These are phyloP conservation scores for Erebia palarica DNA, from an alignment of 2,888 invertebrate genomes.

Conservation along the genomic window DNA sequence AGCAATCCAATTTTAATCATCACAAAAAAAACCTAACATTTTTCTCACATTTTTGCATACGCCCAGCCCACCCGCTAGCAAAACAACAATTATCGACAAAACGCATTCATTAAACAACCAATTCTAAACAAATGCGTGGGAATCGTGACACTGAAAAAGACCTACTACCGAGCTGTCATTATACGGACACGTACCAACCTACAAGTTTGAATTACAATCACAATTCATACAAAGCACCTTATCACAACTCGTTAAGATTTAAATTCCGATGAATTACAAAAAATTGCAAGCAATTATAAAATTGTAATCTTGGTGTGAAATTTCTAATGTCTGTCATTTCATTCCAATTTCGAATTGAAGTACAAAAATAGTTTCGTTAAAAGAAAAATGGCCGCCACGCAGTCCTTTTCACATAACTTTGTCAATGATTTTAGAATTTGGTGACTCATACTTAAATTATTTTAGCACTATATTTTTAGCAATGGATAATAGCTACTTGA, in stretches of 20 bases:
- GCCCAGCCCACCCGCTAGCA: slow-evolving; percentile 37
- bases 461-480: not conserved
- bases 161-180: slow-evolving; percentile 44
- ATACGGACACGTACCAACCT: slow-evolving; percentile 39
- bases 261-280: not conserved
- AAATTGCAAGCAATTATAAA: not conserved
- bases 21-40: not conserved
- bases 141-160: slow-evolving; percentile 36
- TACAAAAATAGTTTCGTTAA: not conserved
- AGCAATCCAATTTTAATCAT: not conserved
- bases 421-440: not conserved
- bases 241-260: not conserved
- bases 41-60: slow-evolving; percentile 31
- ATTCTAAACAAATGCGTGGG: slow-evolving; percentile 38
- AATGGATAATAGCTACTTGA: no score
- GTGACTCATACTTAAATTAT: not conserved
- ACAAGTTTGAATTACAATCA: not conserved
- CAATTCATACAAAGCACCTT: not conserved
- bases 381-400: not conserved
- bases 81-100: slow-evolving; percentile 36
- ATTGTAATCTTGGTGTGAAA: slow-evolving; percentile 15
- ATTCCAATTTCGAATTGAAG: slow-evolving; percentile 10
- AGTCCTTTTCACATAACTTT: not conserved
- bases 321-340: slow-evolving; percentile 13
- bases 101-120: slow-evolving; percentile 37